Conservation (phyloP, 2,797 vertebrate species). For the Gastrophryne carolinensis region DNA sequence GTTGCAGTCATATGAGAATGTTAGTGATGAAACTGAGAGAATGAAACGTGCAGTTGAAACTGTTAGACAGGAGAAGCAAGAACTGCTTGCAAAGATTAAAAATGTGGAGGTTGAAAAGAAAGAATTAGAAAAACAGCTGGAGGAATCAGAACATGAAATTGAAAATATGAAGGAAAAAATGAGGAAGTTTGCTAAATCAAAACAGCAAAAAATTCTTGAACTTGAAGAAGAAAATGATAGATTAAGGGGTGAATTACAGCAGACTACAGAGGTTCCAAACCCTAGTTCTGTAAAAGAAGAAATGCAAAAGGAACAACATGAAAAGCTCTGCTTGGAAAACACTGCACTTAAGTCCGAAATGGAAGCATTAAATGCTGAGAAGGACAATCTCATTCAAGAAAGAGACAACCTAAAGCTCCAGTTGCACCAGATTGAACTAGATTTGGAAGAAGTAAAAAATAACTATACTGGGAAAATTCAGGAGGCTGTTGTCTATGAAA, state of each 20-base stretch:
- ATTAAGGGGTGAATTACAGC: conserved; percentile 67
- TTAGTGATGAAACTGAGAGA: conserved; percentile 87
- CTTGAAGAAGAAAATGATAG: conserved; percentile 93
- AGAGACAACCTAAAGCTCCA: conserved; percentile 67
- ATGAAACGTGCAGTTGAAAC: conserved; percentile 84
- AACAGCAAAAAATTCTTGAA: conserved; percentile 94
- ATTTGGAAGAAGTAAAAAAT: too few species aligned
- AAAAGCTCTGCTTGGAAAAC: too few species aligned
- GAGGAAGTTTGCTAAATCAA: conserved; percentile 94
- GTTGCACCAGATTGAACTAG: conserved; percentile 56
- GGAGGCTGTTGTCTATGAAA: conserved; percentile 54
- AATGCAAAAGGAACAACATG: conserved; percentile 64
- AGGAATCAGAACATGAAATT: conserved; percentile 82
- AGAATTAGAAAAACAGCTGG: conserved; percentile 75
- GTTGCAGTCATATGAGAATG: conserved; percentile 93
- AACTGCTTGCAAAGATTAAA: conserved; percentile 75
- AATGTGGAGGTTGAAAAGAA: conserved; percentile 73
- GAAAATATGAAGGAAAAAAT: conserved; percentile 91
- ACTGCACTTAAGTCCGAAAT: conserved; percentile 70
- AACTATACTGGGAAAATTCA: too few species aligned
- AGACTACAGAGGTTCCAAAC: conserved; percentile 54
- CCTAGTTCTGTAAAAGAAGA: conserved; percentile 62
- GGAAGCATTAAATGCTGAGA: conserved; percentile 69
- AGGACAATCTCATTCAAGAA: conserved; percentile 72
- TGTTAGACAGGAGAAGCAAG: conserved; percentile 87